Evolutionary conservation across 2,797 vertebrate species (phyloP).

Genomic region (Sebastes minor): DNA sequence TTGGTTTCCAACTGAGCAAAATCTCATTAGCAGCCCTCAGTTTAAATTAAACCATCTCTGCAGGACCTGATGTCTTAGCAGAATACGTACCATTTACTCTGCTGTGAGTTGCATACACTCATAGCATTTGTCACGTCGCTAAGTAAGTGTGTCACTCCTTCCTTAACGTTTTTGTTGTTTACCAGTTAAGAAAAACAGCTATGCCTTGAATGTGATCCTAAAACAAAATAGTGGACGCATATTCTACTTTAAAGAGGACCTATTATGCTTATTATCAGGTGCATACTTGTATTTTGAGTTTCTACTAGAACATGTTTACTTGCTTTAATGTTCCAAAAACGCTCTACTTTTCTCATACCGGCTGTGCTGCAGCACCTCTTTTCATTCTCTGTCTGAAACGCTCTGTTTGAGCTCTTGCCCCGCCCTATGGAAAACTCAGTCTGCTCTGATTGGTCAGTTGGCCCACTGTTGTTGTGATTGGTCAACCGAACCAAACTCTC

Average conservation of each 20-base stretch:
- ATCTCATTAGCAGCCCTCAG: slow-evolving; percentile 59
- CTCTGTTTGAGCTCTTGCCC: no score
- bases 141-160: not conserved
- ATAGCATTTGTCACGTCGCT: not conserved
- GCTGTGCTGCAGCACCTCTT: no score
- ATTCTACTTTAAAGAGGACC: not conserved
- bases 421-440: no score
- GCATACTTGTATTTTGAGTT: no score
- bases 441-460: no score
- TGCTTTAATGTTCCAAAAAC: no score
- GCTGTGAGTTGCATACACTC: slow-evolving; percentile 1
- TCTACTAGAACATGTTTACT: no score
- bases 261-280: no score
- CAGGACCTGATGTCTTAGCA: slow-evolving; percentile 37
- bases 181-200: not conserved
- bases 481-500: no score
- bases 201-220: not conserved
- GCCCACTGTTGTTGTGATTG: no score
- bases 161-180: slow-evolving; percentile 6
- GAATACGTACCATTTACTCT: slow-evolving; percentile 34
- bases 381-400: no score
- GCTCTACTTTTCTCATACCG: no score
- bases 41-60: slow-evolving; percentile 63
- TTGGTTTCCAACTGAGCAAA: slow-evolving; percentile 63
- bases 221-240: not conserved